Evolutionary conservation across 2,113 vertebrate species (phyloP).

Genomic region (Pomatostomus ruficeps): DNA sequence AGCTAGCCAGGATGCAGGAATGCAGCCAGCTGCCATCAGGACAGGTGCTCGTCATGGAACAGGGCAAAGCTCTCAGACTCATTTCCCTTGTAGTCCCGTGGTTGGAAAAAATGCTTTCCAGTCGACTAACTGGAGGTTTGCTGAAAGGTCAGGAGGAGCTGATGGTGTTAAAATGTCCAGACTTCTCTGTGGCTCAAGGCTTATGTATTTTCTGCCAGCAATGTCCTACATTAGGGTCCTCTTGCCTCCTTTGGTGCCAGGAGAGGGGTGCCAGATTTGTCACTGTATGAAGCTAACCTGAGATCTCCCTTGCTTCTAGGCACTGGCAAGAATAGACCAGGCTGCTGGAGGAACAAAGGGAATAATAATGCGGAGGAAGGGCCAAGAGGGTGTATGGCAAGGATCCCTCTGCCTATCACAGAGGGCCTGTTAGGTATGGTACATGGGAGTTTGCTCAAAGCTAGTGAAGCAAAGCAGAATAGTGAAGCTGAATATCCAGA

Average conservation of each 20-base stretch:
- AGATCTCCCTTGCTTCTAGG: background rate
- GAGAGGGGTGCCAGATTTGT: background rate
- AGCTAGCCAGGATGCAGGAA: background rate
- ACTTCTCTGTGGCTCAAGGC: background rate
- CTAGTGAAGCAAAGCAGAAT: background rate
- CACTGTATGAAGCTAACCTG: background rate
- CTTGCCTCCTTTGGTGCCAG: background rate
- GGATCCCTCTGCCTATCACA: background rate
- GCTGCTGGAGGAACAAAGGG: background rate
- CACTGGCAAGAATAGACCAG: background rate
- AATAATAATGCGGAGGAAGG: background rate
- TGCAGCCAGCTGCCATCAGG: background rate
- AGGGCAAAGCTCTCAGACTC: accelerated
- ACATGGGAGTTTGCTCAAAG: background rate
- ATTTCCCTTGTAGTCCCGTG: background rate
- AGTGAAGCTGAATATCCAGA: background rate
- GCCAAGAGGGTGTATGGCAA: background rate
- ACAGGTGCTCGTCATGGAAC: background rate
- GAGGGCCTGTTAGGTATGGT: background rate
- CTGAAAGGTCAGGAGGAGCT: background rate
- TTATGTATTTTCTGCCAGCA: background rate
- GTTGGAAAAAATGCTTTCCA: constrained; percentile 46
- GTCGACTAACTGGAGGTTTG: background rate
- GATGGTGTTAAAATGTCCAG: background rate
- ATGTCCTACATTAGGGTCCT: background rate